Conservation (phyloP, 1,140 invertebrate species). For the Pachyrhynchus sulphureomaculatus region DNA sequence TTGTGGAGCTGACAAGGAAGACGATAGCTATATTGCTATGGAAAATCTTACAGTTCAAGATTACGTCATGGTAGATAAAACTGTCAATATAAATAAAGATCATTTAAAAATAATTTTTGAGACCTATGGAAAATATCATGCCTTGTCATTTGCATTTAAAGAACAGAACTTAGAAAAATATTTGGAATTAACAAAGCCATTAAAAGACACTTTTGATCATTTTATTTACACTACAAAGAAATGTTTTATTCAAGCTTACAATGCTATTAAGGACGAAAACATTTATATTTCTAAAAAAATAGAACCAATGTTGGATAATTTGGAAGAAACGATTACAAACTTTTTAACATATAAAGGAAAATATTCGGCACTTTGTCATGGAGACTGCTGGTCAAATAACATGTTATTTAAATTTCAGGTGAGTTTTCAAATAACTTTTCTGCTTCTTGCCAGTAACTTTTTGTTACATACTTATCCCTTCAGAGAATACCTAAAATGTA, state of each 20-base stretch:
- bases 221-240: neutral
- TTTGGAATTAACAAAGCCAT: neutral
- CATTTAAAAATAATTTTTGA: slow-evolving; percentile 25
- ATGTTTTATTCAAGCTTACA: neutral
- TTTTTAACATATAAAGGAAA: slow-evolving; percentile 30
- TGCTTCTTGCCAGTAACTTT: too few species aligned
- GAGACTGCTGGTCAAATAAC: too few species aligned
- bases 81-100: slow-evolving; percentile 5
- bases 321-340: neutral
- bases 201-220: slow-evolving; percentile 46
- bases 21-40: slow-evolving; percentile 54
- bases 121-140: slow-evolving; percentile 32
- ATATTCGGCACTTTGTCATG: slow-evolving; percentile 29
- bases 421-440: too few species aligned
- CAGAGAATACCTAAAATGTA: too few species aligned
- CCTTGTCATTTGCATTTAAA: slow-evolving; percentile 52
- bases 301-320: slow-evolving; percentile 8
- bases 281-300: slow-evolving; percentile 20
- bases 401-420: slow-evolving; percentile 1
- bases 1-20: slow-evolving; percentile 42
- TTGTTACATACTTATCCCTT: too few species aligned
- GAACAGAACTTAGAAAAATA: slow-evolving; percentile 42
- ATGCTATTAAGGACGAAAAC: slow-evolving; percentile 4
- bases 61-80: slow-evolving; percentile 17
- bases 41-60: slow-evolving; percentile 24